Evolutionary conservation across 2,797 vertebrate species (phyloP).

Genomic region (Mormyrus proboscirostris): DNA sequence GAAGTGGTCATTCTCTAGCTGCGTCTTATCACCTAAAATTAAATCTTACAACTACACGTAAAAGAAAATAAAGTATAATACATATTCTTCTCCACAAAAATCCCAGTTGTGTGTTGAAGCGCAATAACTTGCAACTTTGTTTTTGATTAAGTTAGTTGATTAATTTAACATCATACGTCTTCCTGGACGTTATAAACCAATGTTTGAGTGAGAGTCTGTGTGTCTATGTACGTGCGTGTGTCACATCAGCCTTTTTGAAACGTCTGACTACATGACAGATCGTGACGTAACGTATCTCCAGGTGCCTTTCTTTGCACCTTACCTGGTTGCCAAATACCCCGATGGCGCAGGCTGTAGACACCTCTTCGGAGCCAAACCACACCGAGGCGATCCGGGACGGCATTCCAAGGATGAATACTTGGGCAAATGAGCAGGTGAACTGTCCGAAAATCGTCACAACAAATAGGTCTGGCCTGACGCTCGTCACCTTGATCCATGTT

Average conservation of each 20-base stretch:
- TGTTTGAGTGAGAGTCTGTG: background rate
- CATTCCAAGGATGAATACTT: constrained; percentile 91
- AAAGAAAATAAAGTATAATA: background rate
- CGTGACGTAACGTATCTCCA: background rate
- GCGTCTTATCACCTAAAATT: background rate
- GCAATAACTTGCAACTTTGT: background rate
- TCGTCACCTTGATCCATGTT: constrained; percentile 86
- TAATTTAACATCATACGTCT: background rate
- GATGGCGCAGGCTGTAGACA: constrained; percentile 89
- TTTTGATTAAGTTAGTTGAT: background rate
- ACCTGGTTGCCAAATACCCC: constrained; percentile 95
- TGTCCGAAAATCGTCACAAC: constrained; percentile 77
- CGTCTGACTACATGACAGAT: background rate
- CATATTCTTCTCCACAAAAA: background rate
- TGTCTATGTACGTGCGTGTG: background rate
- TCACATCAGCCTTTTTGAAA: background rate
- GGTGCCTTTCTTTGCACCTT: constrained; percentile 34
- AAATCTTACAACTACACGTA: background rate
- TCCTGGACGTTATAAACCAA: background rate
- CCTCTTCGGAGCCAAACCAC: constrained; percentile 89
- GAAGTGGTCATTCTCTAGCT: background rate
- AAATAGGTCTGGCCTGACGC: constrained; percentile 66
- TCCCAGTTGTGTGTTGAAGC: background rate
- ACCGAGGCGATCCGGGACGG: constrained; percentile 83
- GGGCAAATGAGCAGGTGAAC: constrained; percentile 67